Conservation (phyloP, 2,113 vertebrate species). For the Onychorhynchus coronatus region DNA sequence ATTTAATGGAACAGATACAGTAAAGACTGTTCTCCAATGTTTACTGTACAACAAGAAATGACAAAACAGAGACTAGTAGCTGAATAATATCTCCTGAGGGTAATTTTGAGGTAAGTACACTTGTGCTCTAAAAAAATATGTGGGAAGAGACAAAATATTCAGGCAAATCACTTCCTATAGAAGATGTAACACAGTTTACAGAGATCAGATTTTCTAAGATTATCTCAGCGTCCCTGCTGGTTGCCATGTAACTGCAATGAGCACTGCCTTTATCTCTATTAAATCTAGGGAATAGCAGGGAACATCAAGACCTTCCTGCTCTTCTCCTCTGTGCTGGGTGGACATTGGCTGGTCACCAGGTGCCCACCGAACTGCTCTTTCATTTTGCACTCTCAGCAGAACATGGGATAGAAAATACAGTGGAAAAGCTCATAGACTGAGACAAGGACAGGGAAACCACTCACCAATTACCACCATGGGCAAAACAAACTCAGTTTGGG, state of each 20-base stretch:
- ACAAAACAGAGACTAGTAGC: background rate
- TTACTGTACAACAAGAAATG: background rate
- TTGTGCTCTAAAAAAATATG: background rate
- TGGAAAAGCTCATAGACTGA: rapidly evolving
- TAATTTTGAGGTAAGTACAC: background rate
- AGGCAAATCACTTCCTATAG: background rate
- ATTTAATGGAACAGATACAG: background rate
- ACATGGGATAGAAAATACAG: background rate
- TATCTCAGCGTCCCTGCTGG: background rate
- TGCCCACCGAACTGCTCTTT: background rate
- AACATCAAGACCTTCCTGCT: background rate
- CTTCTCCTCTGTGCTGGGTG: background rate
- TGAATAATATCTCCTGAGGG: background rate
- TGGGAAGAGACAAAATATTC: background rate
- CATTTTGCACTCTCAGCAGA: background rate
- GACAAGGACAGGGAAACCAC: background rate
- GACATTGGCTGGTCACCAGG: background rate
- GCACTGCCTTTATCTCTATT: background rate
- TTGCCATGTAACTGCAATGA: background rate
- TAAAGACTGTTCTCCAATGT: background rate
- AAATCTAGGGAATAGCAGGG: background rate
- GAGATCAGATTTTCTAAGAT: background rate
- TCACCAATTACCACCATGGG: background rate
- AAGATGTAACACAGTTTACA: background rate
- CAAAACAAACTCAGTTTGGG: background rate